Percentiles rank a stretch among this genome's conserved stretches.
These are phyloP conservation scores for Rhinolophus ferrumequinum DNA, from an alignment of 2,113 vertebrate genomes.

Conservation along the genomic window DNA sequence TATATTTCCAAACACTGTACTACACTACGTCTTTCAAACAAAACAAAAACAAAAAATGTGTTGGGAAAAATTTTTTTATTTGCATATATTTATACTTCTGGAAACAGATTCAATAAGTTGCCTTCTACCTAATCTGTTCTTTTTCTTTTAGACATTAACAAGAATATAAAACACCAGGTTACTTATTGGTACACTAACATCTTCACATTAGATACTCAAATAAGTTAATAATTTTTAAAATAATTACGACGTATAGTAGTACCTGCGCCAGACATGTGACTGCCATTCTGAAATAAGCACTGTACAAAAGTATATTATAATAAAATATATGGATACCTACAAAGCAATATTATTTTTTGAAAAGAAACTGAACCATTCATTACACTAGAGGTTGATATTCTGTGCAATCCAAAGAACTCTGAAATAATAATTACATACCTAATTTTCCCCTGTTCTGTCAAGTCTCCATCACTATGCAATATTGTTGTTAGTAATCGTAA, in stretches of 20 bases:
- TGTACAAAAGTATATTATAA: not conserved
- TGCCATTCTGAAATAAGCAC: not conserved
- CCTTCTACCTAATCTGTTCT: not conserved
- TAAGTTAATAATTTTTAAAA: slow-evolving; percentile 7
- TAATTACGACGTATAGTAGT: not conserved
- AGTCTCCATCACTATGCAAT: slow-evolving; percentile 97
- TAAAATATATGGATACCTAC: not conserved
- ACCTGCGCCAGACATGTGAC: not conserved
- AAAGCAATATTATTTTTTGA: not conserved
- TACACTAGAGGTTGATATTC: not conserved
- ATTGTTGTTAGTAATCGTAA: slow-evolving; percentile 96
- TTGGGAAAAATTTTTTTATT: not conserved
- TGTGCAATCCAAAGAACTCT: not conserved
- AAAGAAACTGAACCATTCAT: slow-evolving; percentile 29
- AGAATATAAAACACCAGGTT: slow-evolving; percentile 24
- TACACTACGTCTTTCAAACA: not conserved
- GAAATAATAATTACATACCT: slow-evolving; percentile 87
- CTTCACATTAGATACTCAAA: not conserved
- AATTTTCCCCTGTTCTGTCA: slow-evolving; percentile 98
- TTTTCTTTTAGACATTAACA: slow-evolving; percentile 20
- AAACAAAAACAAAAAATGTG: not conserved
- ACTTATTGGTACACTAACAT: not conserved
- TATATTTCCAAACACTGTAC: not conserved
- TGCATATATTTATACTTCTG: not conserved
- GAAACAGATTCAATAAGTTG: not conserved